A percentile compares a stretch with the other conserved stretches of the same genome.
Evolutionary conservation across 2,113 vertebrate species (phyloP).

Genomic region (Myocastor coypus): DNA sequence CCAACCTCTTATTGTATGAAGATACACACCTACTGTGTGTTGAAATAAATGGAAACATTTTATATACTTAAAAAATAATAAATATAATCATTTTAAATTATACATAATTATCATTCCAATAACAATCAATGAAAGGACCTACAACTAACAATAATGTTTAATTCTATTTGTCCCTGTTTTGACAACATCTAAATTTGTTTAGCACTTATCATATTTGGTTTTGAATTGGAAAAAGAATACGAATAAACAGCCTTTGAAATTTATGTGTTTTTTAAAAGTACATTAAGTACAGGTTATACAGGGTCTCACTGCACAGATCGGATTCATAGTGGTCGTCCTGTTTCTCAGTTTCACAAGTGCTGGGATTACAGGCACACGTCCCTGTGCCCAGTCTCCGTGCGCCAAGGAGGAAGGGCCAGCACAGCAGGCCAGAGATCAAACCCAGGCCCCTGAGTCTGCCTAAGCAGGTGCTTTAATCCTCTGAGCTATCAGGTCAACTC

Average conservation of each 20-base stretch:
- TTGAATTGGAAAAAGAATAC: not conserved
- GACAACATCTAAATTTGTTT: not conserved
- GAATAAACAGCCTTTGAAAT: not conserved
- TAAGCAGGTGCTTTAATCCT: too few relatives aligned
- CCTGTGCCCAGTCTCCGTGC: too few relatives aligned
- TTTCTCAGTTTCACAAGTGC: too few relatives aligned
- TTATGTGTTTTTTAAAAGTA: too few relatives aligned
- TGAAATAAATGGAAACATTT: conserved; percentile 4
- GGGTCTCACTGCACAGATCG: too few relatives aligned
- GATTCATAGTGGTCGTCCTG: too few relatives aligned
- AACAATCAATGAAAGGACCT: not conserved
- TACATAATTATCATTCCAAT: not conserved
- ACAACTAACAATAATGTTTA: not conserved
- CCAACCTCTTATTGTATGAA: conserved; percentile 14
- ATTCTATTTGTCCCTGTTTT: not conserved
- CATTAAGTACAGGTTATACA: too few relatives aligned
- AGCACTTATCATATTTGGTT: not conserved
- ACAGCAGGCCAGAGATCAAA: too few relatives aligned
- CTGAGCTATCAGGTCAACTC: not conserved
- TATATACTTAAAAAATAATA: not conserved
- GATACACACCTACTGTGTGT: not conserved
- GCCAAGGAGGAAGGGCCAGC: too few relatives aligned
- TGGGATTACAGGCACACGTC: too few relatives aligned
- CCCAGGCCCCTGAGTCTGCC: too few relatives aligned
- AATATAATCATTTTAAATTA: not conserved